Percentiles rank a stretch among this genome's conserved stretches.
Evolutionary conservation across 2,797 vertebrate genomes (phyloP).

Genomic region (Loris lydekkerianus): DNA sequence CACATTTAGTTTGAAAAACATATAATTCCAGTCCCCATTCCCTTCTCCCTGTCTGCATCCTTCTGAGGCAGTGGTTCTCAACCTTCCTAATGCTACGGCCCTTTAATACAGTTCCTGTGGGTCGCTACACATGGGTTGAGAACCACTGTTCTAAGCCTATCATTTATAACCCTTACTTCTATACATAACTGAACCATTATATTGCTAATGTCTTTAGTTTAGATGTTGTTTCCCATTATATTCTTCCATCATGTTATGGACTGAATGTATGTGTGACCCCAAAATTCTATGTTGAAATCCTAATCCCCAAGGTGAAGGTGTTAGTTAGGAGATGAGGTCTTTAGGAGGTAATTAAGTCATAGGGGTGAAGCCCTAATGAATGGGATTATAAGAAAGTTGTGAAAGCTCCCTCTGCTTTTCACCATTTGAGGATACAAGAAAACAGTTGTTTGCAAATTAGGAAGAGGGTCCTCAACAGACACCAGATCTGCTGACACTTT

Average conservation of each 20-base stretch:
- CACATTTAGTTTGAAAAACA: slow-evolving; percentile 33
- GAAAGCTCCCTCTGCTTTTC: not conserved
- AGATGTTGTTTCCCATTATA: slow-evolving; percentile 4
- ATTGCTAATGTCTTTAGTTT: not conserved
- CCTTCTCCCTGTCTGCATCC: not conserved
- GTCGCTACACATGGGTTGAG: no score
- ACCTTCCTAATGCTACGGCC: no score
- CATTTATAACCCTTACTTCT: not conserved
- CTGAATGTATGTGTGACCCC: not conserved
- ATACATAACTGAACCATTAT: not conserved
- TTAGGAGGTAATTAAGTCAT: not conserved
- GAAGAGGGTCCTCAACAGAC: not conserved
- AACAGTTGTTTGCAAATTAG: not conserved
- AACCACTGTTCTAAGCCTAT: not conserved
- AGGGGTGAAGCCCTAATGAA: rapidly evolving
- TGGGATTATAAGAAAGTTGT: not conserved
- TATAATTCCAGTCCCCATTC: not conserved
- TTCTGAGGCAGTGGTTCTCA: not conserved
- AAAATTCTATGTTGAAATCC: not conserved
- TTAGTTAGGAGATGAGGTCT: not conserved
- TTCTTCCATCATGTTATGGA: not conserved
- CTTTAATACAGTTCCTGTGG: no score
- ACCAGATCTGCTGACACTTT: not conserved
- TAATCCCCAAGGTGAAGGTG: not conserved
- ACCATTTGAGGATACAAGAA: not conserved